phyloP scores from a whole-genome alignment of 2,888 invertebrate genomes.

The Drosophila cognata region DNA sequence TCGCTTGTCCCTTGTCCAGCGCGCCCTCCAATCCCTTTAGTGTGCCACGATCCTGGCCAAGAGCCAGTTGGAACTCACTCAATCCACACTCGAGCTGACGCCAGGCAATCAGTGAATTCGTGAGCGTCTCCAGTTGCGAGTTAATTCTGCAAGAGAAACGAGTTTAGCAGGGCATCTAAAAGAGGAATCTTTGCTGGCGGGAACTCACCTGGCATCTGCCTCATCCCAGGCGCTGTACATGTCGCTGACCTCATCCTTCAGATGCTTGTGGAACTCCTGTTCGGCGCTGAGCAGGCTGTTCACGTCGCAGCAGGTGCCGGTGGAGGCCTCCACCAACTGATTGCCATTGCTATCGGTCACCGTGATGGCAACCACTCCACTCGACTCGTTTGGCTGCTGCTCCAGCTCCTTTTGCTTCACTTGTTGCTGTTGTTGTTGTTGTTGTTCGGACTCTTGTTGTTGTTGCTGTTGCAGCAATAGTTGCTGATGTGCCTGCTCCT shows the following conservation, averaged over 20 bases:
- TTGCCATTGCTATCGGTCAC: conserved; percentile 79
- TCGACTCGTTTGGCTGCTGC: background rate
- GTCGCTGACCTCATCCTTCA: conserved; percentile 90
- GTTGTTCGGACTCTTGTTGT: conserved; percentile 60
- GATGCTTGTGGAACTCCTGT: conserved; percentile 84
- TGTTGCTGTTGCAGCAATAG: conserved; percentile 47
- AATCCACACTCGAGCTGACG: conserved; percentile 91
- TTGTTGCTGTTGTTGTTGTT: conserved; percentile 38
- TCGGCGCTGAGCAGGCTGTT: conserved; percentile 82
- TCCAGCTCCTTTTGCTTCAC: conserved; percentile 17
- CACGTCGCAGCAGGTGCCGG: conserved; percentile 74
- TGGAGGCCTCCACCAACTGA: conserved; percentile 63
- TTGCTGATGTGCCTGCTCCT: conserved; percentile 77
- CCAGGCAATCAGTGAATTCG: conserved; percentile 90
- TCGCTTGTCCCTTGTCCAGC: conserved; percentile 83
- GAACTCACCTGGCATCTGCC: conserved; percentile 87
- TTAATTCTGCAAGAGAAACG: conserved; percentile 87
- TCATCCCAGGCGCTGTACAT: conserved; percentile 90
- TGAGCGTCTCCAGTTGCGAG: conserved; percentile 89
- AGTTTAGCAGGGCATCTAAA: background rate
- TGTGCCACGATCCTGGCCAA: conserved; percentile 88
- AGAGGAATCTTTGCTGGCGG: accelerated
- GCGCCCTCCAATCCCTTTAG: conserved; percentile 84
- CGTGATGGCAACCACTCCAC: conserved; percentile 61
- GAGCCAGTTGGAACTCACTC: conserved; percentile 90